phyloP scores from a whole-genome alignment of 2,113 vertebrate genomes.

The Elaphurus davidianus region DNA sequence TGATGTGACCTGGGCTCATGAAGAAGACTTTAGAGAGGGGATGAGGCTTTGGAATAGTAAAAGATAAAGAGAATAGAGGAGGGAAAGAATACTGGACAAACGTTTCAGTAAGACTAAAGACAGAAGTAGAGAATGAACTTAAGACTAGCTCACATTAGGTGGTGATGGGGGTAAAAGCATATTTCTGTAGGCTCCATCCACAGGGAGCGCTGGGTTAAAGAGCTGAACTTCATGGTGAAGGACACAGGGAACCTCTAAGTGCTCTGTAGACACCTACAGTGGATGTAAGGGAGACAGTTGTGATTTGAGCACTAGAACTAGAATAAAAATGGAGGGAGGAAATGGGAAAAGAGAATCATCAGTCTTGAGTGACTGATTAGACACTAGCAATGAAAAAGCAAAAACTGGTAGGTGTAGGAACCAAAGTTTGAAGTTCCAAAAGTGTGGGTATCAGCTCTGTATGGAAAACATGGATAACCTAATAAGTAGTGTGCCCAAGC shows the following conservation, averaged over 20 bases:
- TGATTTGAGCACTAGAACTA: neutral
- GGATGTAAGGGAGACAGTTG: neutral
- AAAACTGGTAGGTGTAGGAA: neutral
- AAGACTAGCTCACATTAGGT: neutral
- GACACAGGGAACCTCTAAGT: neutral
- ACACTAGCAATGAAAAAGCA: neutral
- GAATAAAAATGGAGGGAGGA: neutral
- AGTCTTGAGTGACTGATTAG: neutral
- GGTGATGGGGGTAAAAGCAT: neutral
- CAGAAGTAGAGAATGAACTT: neutral
- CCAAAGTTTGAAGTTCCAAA: neutral
- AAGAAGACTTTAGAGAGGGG: neutral
- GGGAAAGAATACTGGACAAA: neutral
- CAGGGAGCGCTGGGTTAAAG: neutral
- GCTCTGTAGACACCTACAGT: neutral
- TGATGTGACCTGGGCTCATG: neutral
- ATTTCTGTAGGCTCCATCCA: neutral
- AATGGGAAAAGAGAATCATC: neutral
- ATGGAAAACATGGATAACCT: neutral
- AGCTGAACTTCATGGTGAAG: neutral
- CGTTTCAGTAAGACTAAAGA: neutral
- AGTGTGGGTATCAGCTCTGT: neutral
- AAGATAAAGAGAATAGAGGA: neutral
- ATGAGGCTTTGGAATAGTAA: neutral
- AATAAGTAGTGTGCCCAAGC: neutral